Conservation (phyloP, 1,140 invertebrate genomes). For the Heliconius nattereri region DNA sequence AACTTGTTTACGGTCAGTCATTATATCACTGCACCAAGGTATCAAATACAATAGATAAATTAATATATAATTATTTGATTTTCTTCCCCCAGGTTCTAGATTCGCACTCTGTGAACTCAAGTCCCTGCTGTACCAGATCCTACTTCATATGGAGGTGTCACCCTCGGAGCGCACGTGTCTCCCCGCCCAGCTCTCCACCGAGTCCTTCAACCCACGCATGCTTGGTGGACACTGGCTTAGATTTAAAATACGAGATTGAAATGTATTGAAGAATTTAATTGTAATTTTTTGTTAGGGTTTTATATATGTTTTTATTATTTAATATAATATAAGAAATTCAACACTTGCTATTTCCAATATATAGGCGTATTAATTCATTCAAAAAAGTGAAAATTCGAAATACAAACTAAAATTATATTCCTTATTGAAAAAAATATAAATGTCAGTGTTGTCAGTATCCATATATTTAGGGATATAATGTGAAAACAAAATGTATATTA, state of each 20-base stretch:
- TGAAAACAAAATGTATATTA: too few relatives aligned
- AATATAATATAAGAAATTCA: too few relatives aligned
- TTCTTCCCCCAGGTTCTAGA: constrained; percentile 35
- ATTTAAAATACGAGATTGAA: constrained; percentile 40
- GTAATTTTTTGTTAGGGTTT: not conserved
- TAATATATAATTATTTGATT: not conserved
- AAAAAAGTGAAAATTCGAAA: too few relatives aligned
- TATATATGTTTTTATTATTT: not conserved
- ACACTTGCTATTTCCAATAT: too few relatives aligned
- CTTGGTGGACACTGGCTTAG: constrained; percentile 64
- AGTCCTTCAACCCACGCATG: constrained; percentile 59
- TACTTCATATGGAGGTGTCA: constrained; percentile 64
- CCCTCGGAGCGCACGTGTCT: constrained; percentile 60
- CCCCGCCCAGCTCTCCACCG: constrained; percentile 54
- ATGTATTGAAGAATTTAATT: not conserved
- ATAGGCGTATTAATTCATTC: too few relatives aligned
- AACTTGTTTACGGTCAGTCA: too few relatives aligned
- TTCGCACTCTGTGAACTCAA: constrained; percentile 62
- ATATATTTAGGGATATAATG: too few relatives aligned
- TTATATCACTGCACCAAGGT: too few relatives aligned
- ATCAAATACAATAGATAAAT: too few relatives aligned
- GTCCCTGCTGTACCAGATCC: constrained; percentile 62
- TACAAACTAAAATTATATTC: too few relatives aligned
- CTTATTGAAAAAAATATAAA: too few relatives aligned
- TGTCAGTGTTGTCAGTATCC: too few relatives aligned